phyloP scores from a whole-genome alignment of 2,888 invertebrate genomes.

The Lutraria lutraria region DNA sequence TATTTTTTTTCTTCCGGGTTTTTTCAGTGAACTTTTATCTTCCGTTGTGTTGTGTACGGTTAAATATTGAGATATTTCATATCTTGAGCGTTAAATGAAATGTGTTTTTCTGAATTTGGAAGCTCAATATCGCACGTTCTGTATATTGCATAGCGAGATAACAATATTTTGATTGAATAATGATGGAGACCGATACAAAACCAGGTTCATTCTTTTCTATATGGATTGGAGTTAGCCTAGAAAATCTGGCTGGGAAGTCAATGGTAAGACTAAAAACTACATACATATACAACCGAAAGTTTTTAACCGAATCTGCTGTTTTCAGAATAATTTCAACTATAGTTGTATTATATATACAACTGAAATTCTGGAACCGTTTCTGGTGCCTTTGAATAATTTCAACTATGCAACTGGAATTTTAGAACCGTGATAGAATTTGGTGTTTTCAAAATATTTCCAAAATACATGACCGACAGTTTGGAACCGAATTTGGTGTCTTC shows the following conservation, averaged over 20 bases:
- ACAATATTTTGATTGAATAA: neutral
- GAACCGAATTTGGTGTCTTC: no score
- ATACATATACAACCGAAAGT: no score
- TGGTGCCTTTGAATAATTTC: no score
- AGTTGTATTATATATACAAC: no score
- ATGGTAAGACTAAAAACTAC: neutral
- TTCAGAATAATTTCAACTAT: no score
- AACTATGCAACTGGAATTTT: no score
- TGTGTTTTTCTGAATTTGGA: neutral
- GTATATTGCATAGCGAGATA: neutral
- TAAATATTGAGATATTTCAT: neutral
- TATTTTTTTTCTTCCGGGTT: neutral
- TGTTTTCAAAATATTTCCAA: no score
- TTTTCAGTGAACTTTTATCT: neutral
- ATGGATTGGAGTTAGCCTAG: conserved; percentile 31
- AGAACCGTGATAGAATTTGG: no score
- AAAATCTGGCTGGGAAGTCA: conserved; percentile 4
- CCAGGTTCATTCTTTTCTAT: neutral
- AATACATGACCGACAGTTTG: no score
- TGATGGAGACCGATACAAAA: conserved; percentile 4
- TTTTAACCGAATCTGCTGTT: no score
- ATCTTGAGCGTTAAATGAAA: neutral
- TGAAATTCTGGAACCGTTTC: no score
- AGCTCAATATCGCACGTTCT: neutral
- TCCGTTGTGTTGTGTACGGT: neutral